Conservation (phyloP, 2,797 vertebrate species). For the Microctenopoma stevenorrisi region DNA sequence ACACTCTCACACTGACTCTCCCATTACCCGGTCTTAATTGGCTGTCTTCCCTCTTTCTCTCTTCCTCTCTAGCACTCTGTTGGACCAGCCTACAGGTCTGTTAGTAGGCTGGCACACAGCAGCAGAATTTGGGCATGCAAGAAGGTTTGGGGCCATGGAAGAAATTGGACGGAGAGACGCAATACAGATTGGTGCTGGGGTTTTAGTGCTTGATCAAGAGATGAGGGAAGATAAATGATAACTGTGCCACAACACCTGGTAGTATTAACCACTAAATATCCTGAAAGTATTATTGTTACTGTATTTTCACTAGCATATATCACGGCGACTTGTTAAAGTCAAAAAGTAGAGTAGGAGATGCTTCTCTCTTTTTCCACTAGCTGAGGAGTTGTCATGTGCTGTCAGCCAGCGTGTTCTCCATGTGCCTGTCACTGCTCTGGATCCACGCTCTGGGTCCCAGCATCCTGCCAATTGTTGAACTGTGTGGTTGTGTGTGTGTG, state of each 20-base stretch:
- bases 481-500: conserved; percentile 69
- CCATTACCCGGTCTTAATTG: conserved; percentile 85
- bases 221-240: conserved; percentile 53
- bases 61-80: conserved; percentile 61
- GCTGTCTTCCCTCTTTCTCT: conserved; percentile 68
- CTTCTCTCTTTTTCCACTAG: conserved; percentile 56
- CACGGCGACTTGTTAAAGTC: conserved; percentile 54
- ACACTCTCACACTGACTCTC: conserved; percentile 57
- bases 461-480: conserved; percentile 77
- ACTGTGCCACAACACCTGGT: conserved; percentile 19
- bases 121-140: conserved; percentile 60
- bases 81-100: conserved; percentile 74
- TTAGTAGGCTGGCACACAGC: conserved; percentile 65
- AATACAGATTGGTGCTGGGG: conserved; percentile 63
- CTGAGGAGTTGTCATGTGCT: conserved; percentile 77
- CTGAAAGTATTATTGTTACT: conserved; percentile 31
- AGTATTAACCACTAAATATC: conserved; percentile 36
- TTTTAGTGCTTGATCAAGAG: conserved; percentile 48
- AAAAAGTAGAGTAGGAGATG: conserved; percentile 58
- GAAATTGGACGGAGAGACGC: conserved; percentile 72
- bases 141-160: conserved; percentile 68
- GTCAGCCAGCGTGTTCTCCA: conserved; percentile 78
- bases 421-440: conserved; percentile 77
- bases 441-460: conserved; percentile 74
- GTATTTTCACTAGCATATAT: conserved; percentile 39